Conservation (phyloP, 1,140 invertebrate genomes). For the Drosophila nasuta region DNA sequence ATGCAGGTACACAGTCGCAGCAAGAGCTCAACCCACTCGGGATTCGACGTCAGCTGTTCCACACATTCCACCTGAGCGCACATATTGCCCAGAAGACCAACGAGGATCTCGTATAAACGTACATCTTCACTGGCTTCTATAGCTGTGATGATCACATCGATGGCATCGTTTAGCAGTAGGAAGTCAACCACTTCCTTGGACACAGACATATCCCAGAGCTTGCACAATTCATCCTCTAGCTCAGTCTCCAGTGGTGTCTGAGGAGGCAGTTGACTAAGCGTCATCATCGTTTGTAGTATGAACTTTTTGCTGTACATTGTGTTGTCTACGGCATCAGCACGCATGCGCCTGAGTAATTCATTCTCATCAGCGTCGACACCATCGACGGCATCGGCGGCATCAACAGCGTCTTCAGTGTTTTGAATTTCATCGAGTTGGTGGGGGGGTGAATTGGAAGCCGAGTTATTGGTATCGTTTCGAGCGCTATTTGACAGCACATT, state of each 20-base stretch:
- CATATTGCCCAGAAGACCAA: conserved; percentile 91
- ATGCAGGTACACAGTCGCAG: conserved; percentile 87
- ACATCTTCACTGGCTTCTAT: conserved; percentile 85
- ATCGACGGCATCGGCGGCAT: conserved; percentile 12
- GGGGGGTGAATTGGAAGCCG: conserved; percentile 12
- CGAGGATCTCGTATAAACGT: conserved; percentile 89
- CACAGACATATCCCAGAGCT: conserved; percentile 91
- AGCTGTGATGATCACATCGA: conserved; percentile 86
- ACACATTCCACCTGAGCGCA: conserved; percentile 82
- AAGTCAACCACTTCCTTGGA: conserved; percentile 90
- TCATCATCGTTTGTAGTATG: conserved; percentile 88
- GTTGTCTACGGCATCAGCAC: conserved; percentile 90
- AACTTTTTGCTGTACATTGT: conserved; percentile 91
- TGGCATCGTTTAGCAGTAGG: conserved; percentile 88
- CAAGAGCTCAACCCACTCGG: conserved; percentile 85
- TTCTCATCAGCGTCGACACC: conserved; percentile 33
- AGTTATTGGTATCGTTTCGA: conserved; percentile 7
- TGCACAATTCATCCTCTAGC: conserved; percentile 89
- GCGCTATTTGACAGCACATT: conserved; percentile 13
- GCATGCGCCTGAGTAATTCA: conserved; percentile 85
- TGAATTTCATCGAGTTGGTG: conserved; percentile 9
- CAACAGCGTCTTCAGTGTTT: conserved; percentile 42
- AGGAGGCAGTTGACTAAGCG: conserved; percentile 82
- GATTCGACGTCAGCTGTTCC: conserved; percentile 85
- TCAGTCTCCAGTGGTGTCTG: conserved; percentile 84